Evolutionary conservation across 1,140 invertebrate genomes (phyloP).

Genomic region (Nebria ingens): DNA sequence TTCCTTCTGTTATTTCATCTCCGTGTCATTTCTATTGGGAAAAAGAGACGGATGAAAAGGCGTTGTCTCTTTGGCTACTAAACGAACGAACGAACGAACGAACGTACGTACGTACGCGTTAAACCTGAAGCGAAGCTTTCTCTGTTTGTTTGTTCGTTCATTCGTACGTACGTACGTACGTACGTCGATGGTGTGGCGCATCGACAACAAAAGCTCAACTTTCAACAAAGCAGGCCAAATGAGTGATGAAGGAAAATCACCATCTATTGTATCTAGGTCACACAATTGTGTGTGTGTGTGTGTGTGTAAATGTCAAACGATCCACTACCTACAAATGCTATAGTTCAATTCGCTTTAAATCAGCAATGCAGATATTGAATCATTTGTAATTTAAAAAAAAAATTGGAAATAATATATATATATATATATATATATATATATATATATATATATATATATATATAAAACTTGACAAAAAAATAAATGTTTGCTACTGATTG

Average conservation of each 20-base stretch:
- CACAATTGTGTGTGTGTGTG: not conserved
- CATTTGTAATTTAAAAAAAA: too few species aligned
- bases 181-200: not conserved
- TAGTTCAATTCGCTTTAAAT: too few species aligned
- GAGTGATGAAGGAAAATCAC: constrained; percentile 9
- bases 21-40: not conserved
- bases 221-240: constrained; percentile 3
- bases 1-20: constrained; percentile 1
- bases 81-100: too few species aligned
- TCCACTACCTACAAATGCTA: too few species aligned
- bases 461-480: too few species aligned
- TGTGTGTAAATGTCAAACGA: too few species aligned
- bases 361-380: too few species aligned
- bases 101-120: too few species aligned
- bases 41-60: not conserved
- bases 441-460: too few species aligned
- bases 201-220: not conserved
- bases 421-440: too few species aligned
- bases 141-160: not conserved
- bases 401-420: too few species aligned
- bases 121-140: not conserved
- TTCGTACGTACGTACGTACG: not conserved
- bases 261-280: not conserved
- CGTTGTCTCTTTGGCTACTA: too few species aligned
- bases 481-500: not conserved